Evolutionary conservation across 2,888 invertebrate species (phyloP).

Genomic region (Lasioglossum pauxillum): DNA sequence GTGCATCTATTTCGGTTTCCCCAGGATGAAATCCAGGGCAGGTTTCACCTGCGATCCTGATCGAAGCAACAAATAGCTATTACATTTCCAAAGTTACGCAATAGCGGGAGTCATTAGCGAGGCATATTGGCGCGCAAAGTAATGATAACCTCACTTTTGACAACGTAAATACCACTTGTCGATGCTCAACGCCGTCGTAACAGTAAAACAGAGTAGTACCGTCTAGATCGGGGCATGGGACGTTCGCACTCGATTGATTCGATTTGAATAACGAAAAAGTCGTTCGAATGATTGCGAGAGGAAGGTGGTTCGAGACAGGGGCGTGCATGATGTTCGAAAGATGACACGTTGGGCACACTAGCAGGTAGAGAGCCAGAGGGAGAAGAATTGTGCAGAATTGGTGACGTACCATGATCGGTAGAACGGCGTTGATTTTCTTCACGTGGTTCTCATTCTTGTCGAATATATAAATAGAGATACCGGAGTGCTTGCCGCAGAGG

Average conservation of each 20-base stretch:
- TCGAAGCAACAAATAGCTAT: constrained; percentile 11
- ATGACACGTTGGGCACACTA: constrained; percentile 16
- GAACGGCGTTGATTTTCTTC: constrained; percentile 80
- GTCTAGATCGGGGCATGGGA: neutral
- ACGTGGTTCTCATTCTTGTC: constrained; percentile 78
- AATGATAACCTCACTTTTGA: constrained; percentile 72
- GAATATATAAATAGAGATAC: constrained; percentile 80
- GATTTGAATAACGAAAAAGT: neutral
- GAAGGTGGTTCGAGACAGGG: constrained; percentile 52
- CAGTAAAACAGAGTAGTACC: neutral
- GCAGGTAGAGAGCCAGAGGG: constrained; percentile 1
- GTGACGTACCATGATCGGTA: constrained; percentile 81
- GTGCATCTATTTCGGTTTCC: neutral
- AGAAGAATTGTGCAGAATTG: constrained; percentile 25
- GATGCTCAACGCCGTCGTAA: neutral
- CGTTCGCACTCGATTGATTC: neutral
- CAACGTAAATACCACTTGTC: constrained; percentile 11
- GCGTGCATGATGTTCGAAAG: constrained; percentile 42
- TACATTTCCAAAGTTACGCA: constrained; percentile 51
- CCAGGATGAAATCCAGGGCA: neutral
- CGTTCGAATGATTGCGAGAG: constrained; percentile 8
- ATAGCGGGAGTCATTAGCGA: constrained; percentile 47
- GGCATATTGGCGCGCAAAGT: constrained; percentile 53
- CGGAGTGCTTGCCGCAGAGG: constrained; percentile 80
- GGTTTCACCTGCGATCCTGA: neutral